A percentile compares a stretch with the other conserved stretches of the same genome.
Evolutionary conservation across 2,888 invertebrate species (phyloP).

Genomic region (Drosophila merina): DNA sequence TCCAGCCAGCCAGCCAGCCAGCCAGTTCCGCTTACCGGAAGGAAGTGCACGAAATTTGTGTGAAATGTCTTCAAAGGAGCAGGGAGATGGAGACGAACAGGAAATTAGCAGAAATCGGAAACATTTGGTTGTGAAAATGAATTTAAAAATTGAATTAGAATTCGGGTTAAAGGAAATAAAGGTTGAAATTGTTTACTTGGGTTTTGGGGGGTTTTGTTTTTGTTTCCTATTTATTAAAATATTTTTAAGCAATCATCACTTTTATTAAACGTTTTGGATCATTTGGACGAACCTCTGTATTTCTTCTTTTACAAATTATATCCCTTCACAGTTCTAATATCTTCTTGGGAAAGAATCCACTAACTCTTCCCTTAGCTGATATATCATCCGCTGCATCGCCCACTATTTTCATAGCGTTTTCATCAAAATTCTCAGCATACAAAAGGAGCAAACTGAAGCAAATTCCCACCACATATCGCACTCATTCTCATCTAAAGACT

Average conservation of each 20-base stretch:
- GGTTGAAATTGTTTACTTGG: neutral
- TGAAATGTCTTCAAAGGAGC: slow-evolving; percentile 31
- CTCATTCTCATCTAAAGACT: slow-evolving; percentile 29
- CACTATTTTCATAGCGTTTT: slow-evolving; percentile 23
- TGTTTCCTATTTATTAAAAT: too few relatives aligned
- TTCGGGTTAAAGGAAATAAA: neutral
- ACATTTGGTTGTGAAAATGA: slow-evolving; percentile 6
- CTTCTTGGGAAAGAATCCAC: neutral
- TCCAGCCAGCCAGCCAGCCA: slow-evolving; percentile 8
- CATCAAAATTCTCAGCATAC: slow-evolving; percentile 40
- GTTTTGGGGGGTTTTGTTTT: neutral
- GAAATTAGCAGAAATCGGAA: slow-evolving; percentile 39
- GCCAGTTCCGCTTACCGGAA: slow-evolving; percentile 70
- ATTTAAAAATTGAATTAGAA: slow-evolving; percentile 24
- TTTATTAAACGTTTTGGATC: too few relatives aligned
- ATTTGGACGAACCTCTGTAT: too few relatives aligned
- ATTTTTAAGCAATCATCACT: too few relatives aligned
- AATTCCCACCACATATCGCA: slow-evolving; percentile 58
- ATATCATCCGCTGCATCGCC: slow-evolving; percentile 13
- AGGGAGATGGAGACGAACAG: slow-evolving; percentile 18
- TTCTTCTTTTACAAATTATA: too few relatives aligned
- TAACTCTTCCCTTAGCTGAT: neutral
- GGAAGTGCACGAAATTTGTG: slow-evolving; percentile 66
- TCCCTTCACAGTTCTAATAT: neutral
- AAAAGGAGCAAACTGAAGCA: slow-evolving; percentile 21